A percentile compares a stretch with the other conserved stretches of the same genome.
Evolutionary conservation across 2,888 invertebrate genomes (phyloP).

Genomic region (Trissolcus brochymenae): DNA sequence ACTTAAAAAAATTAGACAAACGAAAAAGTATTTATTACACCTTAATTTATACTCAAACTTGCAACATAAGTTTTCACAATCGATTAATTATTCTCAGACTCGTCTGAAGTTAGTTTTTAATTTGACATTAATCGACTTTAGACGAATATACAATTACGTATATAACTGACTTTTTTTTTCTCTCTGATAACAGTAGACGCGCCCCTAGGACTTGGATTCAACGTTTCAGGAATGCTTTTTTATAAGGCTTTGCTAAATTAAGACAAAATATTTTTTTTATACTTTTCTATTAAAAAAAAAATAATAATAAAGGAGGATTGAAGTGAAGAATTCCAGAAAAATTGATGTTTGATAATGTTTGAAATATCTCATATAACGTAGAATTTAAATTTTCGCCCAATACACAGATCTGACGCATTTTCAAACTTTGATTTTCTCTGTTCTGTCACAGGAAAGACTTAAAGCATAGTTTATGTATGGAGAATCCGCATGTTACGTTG

Average conservation of each 20-base stretch:
- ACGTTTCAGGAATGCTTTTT: constrained; percentile 71
- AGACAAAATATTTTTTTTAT: constrained; percentile 14
- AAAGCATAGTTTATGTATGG: constrained; percentile 43
- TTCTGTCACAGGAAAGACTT: constrained; percentile 49
- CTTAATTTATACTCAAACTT: constrained; percentile 41
- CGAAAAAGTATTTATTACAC: constrained; percentile 42
- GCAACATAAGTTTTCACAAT: constrained; percentile 19
- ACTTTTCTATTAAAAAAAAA: constrained; percentile 5
- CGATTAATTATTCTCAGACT: constrained; percentile 11
- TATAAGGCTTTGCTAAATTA: constrained; percentile 22
- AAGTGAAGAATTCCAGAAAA: constrained; percentile 15
- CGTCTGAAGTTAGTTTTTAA: constrained; percentile 52
- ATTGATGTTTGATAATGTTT: constrained; percentile 50
- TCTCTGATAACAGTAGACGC: constrained; percentile 41
- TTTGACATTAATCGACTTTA: constrained; percentile 53
- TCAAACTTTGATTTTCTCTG: constrained; percentile 53
- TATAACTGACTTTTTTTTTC: constrained; percentile 30
- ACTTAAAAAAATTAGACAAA: not conserved
- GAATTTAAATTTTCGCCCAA: not conserved
- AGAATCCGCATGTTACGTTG: constrained; percentile 70
- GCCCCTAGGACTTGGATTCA: constrained; percentile 73
- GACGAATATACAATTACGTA: constrained; percentile 29
- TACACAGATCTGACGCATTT: constrained; percentile 23
- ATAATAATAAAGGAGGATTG: not conserved
- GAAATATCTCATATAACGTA: not conserved